phyloP scores from a whole-genome alignment of 1,140 invertebrate genomes.

The Diprion similis region DNA sequence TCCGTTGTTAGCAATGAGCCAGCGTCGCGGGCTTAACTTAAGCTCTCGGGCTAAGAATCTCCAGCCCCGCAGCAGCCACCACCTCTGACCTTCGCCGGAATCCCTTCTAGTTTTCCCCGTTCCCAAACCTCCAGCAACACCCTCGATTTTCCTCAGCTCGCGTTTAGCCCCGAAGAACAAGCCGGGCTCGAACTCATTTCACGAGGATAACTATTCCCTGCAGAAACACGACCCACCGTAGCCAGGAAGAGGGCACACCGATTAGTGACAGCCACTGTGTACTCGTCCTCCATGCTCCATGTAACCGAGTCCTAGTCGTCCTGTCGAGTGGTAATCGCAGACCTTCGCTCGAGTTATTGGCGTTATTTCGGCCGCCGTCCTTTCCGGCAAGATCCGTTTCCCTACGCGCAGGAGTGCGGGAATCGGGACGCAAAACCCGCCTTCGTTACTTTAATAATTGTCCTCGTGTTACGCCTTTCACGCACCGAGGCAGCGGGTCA shows the following conservation, averaged over 20 bases:
- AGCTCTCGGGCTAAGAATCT: background rate
- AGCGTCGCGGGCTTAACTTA: background rate
- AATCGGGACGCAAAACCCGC: too few species aligned
- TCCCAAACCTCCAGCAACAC: background rate
- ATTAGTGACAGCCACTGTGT: background rate
- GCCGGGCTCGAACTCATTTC: conserved; percentile 1
- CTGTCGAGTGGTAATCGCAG: too few species aligned
- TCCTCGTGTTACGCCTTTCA: too few species aligned
- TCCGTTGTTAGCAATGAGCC: conserved; percentile 7
- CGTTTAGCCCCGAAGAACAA: background rate
- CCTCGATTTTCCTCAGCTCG: background rate
- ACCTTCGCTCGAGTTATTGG: too few species aligned
- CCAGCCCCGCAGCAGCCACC: background rate
- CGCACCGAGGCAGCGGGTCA: background rate
- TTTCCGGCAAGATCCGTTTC: too few species aligned
- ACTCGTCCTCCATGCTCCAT: too few species aligned
- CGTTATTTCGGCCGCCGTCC: too few species aligned
- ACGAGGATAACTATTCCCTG: background rate
- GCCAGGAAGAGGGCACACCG: background rate
- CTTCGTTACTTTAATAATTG: too few species aligned
- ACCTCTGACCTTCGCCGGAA: background rate
- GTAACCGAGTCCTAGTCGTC: too few species aligned
- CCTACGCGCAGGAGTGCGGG: too few species aligned
- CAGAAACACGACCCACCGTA: background rate
- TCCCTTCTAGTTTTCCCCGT: background rate